Evolutionary conservation across 1,140 invertebrate species (phyloP).

Genomic region (Drosophila tropicalis): DNA sequence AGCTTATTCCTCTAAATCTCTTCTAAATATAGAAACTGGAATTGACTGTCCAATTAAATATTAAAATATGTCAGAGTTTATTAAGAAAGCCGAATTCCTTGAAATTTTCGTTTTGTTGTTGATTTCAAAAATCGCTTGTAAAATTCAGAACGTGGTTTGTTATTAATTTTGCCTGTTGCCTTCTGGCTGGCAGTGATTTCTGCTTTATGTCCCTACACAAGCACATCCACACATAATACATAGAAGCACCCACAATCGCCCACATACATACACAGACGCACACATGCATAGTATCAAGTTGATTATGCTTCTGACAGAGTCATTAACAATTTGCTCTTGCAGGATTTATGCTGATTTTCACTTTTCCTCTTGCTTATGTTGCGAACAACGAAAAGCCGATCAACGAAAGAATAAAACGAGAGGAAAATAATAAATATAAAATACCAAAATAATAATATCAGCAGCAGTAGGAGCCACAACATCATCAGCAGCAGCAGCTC

Average conservation of each 20-base stretch:
- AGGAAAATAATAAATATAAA: conserved; percentile 23
- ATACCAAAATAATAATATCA: conserved; percentile 26
- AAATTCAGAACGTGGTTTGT: conserved; percentile 29
- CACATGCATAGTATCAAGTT: conserved; percentile 20
- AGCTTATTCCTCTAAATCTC: no score
- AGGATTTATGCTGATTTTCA: conserved; percentile 53
- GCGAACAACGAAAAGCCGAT: conserved; percentile 39
- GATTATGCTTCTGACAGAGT: conserved; percentile 56
- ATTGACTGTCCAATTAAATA: no score
- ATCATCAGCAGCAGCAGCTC: conserved; percentile 21
- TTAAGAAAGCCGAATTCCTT: not conserved
- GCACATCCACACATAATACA: conserved; percentile 15
- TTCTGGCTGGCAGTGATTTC: conserved; percentile 30
- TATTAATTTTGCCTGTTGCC: conserved; percentile 18
- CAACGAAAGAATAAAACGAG: conserved; percentile 50
- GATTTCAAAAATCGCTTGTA: not conserved
- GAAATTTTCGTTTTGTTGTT: not conserved
- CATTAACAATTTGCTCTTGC: conserved; percentile 52
- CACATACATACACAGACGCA: conserved; percentile 13
- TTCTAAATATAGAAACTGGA: no score
- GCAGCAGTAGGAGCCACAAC: conserved; percentile 25
- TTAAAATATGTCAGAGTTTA: no score
- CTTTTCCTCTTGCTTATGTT: conserved; percentile 22
- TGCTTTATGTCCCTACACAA: conserved; percentile 31
- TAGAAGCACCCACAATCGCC: not conserved